These are phyloP conservation scores for Netta rufina DNA, from an alignment of 2,797 vertebrate species.

Conservation along the genomic window DNA sequence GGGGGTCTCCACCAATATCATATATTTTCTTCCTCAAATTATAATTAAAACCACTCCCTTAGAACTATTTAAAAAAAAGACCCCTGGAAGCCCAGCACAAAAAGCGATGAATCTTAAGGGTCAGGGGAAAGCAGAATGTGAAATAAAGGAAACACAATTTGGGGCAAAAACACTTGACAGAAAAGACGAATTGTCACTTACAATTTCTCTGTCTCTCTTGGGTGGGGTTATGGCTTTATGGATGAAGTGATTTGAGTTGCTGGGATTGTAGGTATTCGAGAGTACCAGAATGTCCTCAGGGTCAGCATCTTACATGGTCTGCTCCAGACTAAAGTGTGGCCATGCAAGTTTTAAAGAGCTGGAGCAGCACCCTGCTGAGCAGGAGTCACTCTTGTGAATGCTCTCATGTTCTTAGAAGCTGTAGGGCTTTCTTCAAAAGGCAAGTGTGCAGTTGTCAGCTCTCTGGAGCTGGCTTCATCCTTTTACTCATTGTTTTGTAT, in stretches of 20 bases:
- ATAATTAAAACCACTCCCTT: slow-evolving; percentile 55
- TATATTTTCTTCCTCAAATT: slow-evolving; percentile 48
- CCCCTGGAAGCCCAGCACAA: background rate
- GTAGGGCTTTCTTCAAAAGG: background rate
- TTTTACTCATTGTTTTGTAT: background rate
- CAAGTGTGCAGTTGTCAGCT: background rate
- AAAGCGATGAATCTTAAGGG: background rate
- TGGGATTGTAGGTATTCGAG: background rate
- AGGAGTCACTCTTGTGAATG: background rate
- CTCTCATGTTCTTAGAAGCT: background rate
- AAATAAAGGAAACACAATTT: slow-evolving; percentile 21
- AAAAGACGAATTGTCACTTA: background rate
- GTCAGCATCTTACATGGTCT: background rate
- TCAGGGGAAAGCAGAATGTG: background rate
- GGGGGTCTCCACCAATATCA: slow-evolving; percentile 59
- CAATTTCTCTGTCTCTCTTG: background rate
- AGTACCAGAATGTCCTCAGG: background rate
- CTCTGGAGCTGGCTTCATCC: background rate
- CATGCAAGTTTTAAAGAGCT: background rate
- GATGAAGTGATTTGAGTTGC: background rate
- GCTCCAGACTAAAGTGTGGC: background rate
- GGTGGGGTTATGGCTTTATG: background rate
- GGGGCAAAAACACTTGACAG: background rate
- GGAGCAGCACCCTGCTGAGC: background rate
- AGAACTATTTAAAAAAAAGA: background rate